phyloP scores from a whole-genome alignment of 2,888 invertebrate genomes.

The Volucella bombylans region DNA sequence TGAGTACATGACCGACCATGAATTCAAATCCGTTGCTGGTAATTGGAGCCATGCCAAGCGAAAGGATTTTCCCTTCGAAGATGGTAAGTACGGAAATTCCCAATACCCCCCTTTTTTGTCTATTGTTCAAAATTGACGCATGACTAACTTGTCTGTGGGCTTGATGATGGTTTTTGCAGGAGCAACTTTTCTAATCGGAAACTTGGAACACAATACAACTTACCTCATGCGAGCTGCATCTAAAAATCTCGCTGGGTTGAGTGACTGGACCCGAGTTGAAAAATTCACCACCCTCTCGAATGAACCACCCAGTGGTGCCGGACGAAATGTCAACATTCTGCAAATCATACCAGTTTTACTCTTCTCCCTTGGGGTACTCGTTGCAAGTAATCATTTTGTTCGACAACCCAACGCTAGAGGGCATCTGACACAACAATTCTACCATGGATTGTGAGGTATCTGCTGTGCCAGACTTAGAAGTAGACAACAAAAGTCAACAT shows the following conservation, averaged over 20 bases:
- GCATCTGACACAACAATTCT: constrained; percentile 9
- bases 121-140: background rate
- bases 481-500: constrained; percentile 47
- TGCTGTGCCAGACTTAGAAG: background rate
- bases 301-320: constrained; percentile 77
- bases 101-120: constrained; percentile 8
- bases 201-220: constrained; percentile 83
- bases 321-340: constrained; percentile 20
- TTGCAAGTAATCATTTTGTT: constrained; percentile 34
- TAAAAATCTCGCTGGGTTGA: constrained; percentile 84
- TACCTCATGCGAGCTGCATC: constrained; percentile 84
- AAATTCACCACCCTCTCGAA: constrained; percentile 80
- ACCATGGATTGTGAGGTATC: constrained; percentile 56
- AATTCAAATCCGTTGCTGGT: constrained; percentile 80
- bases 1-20: constrained; percentile 80
- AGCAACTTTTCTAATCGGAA: constrained; percentile 83
- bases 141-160: too few relatives aligned
- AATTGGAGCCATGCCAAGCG: constrained; percentile 82
- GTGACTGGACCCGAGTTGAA: constrained; percentile 81
- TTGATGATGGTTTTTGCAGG: constrained; percentile 78
- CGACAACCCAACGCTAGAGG: constrained; percentile 24
- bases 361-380: constrained; percentile 47
- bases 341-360: constrained; percentile 42
- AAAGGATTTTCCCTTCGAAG: constrained; percentile 81
- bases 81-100: constrained; percentile 81